Base-by-base conservation (phyloP, 1,140 invertebrate genomes). In the Steinernema khuongi region DNA sequence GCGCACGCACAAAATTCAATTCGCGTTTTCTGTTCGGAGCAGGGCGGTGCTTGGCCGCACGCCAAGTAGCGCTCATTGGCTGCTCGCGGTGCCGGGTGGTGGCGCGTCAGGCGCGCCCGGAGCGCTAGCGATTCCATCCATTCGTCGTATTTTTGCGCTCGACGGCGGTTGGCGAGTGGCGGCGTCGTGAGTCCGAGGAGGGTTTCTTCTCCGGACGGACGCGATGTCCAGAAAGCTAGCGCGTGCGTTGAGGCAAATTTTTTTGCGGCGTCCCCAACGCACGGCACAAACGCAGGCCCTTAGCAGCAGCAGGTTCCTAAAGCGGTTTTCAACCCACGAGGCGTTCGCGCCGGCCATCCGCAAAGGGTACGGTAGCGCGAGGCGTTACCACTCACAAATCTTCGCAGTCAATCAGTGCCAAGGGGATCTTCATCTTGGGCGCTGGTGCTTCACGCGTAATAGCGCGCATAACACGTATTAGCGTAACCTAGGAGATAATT, bases 21-120 rank as follows among this genome's bases (percentile, higher is more conserved):
- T 60, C 50, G 50, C 22, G 26, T 17, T 60, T 17, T 60, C 22
- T 11, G 14, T 14, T 60, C 50, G 19, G 50, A 60, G 26, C 18
- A 17, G 70, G 70, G 70, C n/a, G 70, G 4, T 36, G 70, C 33
- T 71, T 71, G 70, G 70, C 70, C 14, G 32, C 1, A 7, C n/a
- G 32, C 70, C 70, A 71, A 71, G 70, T 22, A 22, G 50, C 50
- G 19, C 50, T 22, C 14, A 60, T 60, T 60, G 50, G 50, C 50
- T 60, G 50, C 22, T 60, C 26, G 11, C 26, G 70, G 70, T 71
- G 70, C 70, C 70, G 36, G 70, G 70, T 44, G 33, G 70, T 67
- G 36, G 31, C 28, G 30, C 70, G 43, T 29, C 26, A 29, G 70
- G 28, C 43, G 30, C 43, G 31, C 43, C 33, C 31, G 19, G 32